Conservation (phyloP, 2,113 vertebrate genomes). For the Hippocampus comes region DNA sequence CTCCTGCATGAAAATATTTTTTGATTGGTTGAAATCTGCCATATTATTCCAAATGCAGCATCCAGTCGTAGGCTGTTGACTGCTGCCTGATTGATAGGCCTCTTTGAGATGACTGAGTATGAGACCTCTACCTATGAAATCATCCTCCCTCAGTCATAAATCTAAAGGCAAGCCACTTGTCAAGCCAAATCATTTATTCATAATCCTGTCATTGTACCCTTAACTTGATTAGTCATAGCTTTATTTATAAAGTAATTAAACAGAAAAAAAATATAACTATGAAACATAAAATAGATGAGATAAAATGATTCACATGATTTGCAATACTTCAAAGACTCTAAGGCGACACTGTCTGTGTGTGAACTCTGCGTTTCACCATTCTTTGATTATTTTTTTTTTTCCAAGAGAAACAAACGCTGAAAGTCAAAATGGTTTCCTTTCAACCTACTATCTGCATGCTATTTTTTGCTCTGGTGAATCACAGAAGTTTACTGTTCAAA, state of each 20-base stretch:
- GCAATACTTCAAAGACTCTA: background rate
- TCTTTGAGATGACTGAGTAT: background rate
- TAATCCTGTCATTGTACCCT: constrained; percentile 26
- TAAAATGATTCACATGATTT: background rate
- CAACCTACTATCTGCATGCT: background rate
- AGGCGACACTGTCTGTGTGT: background rate
- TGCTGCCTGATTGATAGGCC: background rate
- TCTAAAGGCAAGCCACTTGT: constrained; percentile 17
- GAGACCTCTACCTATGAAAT: constrained; percentile 10
- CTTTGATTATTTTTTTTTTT: background rate
- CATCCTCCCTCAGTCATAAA: constrained; percentile 4
- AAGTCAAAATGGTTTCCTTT: background rate
- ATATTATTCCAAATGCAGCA: background rate
- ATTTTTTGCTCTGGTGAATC: background rate
- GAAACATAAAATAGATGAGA: constrained; percentile 18
- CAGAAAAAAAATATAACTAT: constrained; percentile 32
- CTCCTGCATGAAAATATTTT: too few relatives aligned
- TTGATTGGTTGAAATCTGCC: background rate
- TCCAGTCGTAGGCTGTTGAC: background rate
- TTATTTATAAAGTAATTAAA: constrained; percentile 13
- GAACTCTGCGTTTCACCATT: background rate
- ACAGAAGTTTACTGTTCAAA: background rate
- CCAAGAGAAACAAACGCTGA: background rate
- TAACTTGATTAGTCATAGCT: constrained; percentile 26
- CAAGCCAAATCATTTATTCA: constrained; percentile 39